Percentiles rank a stretch among this genome's conserved stretches.
These are phyloP conservation scores for Eubucco bourcierii DNA, from an alignment of 2,113 vertebrate genomes.

Conservation along the genomic window DNA sequence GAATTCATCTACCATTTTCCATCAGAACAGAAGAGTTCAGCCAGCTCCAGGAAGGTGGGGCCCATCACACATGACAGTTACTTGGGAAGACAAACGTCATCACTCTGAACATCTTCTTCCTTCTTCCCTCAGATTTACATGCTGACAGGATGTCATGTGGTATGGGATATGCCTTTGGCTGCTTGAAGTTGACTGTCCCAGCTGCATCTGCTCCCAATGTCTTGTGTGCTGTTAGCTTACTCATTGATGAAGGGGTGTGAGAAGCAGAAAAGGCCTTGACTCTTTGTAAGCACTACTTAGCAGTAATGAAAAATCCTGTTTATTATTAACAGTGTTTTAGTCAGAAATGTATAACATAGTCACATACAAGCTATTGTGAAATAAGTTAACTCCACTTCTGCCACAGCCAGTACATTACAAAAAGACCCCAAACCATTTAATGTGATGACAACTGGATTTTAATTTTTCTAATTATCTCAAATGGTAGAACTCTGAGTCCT, in stretches of 20 bases:
- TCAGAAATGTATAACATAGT: neutral
- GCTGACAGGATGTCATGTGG: too few species aligned
- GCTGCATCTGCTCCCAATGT: neutral
- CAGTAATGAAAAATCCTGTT: accelerated
- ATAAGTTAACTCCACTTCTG: neutral
- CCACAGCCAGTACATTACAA: neutral
- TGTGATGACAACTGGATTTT: neutral
- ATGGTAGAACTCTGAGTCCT: neutral
- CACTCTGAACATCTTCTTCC: too few species aligned
- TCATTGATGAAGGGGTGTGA: accelerated
- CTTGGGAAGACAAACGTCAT: too few species aligned
- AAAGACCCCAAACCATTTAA: neutral
- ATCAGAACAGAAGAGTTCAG: too few species aligned
- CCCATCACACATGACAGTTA: too few species aligned
- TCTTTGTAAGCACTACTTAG: neutral
- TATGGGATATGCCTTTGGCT: neutral
- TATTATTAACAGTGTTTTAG: neutral
- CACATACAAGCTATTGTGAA: neutral
- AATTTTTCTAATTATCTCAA: neutral
- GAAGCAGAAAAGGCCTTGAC: neutral
- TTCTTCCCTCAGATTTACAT: too few species aligned
- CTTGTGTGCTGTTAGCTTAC: neutral
- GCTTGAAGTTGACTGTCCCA: accelerated
- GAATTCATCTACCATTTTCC: neutral
- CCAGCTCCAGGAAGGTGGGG: too few species aligned